Evolutionary conservation across 2,888 invertebrate species (phyloP), one percentile per base, ranked within the genome.

Genomic region (Callyntrura guangdongensis): DNA sequence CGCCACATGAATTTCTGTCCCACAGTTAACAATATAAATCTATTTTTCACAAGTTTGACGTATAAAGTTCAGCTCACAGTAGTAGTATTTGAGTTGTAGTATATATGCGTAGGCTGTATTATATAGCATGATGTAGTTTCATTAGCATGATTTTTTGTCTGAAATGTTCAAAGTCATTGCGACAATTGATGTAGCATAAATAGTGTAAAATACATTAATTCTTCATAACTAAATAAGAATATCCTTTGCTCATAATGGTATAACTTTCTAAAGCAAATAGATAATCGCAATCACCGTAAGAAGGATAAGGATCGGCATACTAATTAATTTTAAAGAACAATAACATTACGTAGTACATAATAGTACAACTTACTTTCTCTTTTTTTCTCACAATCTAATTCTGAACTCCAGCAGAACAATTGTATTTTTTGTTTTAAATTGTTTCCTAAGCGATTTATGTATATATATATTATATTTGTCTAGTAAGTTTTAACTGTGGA

Each of bases 321-420:
- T 77, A 20, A 77, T 53, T 17, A 5, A 4, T 36, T 36, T 2
- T 36, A 36, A 36, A 47, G 47, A 74, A 27, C 25, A 74, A 47
- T 74, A 67, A 25, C n/a, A 25, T 49, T 45, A n/a, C 17, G 17
- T 45, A 49, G 74, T 74, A 22, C 22, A 74, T 8, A 22, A 22
- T 17, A 45, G 77, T 77, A 77, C 49, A 27, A 49, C 45, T 47
- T 74, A 74, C 0, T 69, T 45, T 72, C 45, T 72, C 22, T 53
- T 56, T 77, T 77, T 25, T 77, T 53, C 17, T 12, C 77, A 77
- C 77, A 77, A 77, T 77, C 77, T 77, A 53, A 77, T 77, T 77
- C 77, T 77, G 77, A 77, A 77, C 77, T 56, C 77, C 77, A 77
- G 77, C 77, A 77, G 77, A 77, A 77, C 49, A 77, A 74, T 77